Base-by-base conservation (phyloP, 92 coral and sea anemone genomes). In the Porites rus region DNA sequence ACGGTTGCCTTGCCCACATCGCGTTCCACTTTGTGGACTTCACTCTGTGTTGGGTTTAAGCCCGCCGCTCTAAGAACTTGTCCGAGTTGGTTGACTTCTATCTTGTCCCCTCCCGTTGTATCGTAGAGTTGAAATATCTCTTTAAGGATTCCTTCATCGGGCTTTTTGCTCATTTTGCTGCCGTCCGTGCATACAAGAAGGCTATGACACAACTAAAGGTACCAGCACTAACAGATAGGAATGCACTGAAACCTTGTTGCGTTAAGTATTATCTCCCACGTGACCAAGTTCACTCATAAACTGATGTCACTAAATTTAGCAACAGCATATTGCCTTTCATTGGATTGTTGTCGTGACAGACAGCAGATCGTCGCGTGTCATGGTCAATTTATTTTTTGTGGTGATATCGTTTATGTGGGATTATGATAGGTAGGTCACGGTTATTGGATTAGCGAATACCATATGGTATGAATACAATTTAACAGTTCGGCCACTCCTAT, bases 61-160 rank as follows among this genome's bases (percentile, higher is more conserved):
- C 96, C 98, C n/a, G 98, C 93, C 59, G 99, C 93, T 76, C 99
- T 85, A 17, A 94, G 69, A 71, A 94, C 94, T 80, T 96, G 98
- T 19, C 98, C 98, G 81, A 96, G 94, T 78, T 89, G 84, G 65
- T 80, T 77, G 72, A 93, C 92, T 60, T 90, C 93, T 10, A 96
- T 94, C 79, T 82, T 94, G 71, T 92, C 98, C 10, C 90, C 69
- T 65, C 99, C 99, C 21, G 96, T 90, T 10, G 94, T 93, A 61
- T 96, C 99, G 84, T 96, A 96, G 60, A 96, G 92, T 19, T 91
- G 90, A 65, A 96, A 96, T 16, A 96, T 93, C 21, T 96, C 99
- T 86, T 94, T 96, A 13, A 93, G 92, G 53, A 96, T 84, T 53
- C 86, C 93, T 62, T 91, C 94, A 58, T 96, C 99, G 79, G 94